These are phyloP conservation scores for Xanthorhoe designata DNA, from an alignment of 2,888 invertebrate genomes.

Conservation along the genomic window DNA sequence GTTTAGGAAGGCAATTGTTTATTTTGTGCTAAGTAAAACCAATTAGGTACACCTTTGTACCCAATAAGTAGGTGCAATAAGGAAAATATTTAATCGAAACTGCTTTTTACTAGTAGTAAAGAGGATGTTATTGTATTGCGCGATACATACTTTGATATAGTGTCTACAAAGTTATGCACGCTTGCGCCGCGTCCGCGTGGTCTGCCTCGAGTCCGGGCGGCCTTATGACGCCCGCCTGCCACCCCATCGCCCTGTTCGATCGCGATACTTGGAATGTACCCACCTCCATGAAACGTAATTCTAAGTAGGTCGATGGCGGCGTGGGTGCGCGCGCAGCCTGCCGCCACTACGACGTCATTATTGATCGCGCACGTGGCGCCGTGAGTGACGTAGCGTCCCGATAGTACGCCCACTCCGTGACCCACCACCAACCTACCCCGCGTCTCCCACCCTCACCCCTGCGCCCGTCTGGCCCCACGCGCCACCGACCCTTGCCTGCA, in stretches of 20 bases:
- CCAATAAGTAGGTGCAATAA: slow-evolving; percentile 5
- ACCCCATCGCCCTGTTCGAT: slow-evolving; percentile 68
- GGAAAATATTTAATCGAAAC: slow-evolving; percentile 25
- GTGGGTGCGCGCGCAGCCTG: slow-evolving; percentile 72
- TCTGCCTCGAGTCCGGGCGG: slow-evolving; percentile 22
- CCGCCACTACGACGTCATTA: slow-evolving; percentile 77
- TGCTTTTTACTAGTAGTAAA: slow-evolving; percentile 16
- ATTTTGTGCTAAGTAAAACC: neutral
- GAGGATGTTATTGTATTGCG: slow-evolving; percentile 35
- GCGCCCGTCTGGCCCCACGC: slow-evolving; percentile 38
- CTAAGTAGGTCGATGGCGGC: slow-evolving; percentile 77
- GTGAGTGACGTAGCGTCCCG: slow-evolving; percentile 80
- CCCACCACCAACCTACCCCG: slow-evolving; percentile 45
- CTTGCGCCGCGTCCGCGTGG: slow-evolving; percentile 43
- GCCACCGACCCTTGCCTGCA: slow-evolving; percentile 48
- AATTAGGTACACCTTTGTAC: neutral
- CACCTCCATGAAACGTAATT: slow-evolving; percentile 74
- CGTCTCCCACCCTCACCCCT: slow-evolving; percentile 34
- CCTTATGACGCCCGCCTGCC: slow-evolving; percentile 36
- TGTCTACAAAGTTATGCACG: slow-evolving; percentile 39
- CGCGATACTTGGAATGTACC: slow-evolving; percentile 76
- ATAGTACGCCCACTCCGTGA: slow-evolving; percentile 68
- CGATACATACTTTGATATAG: slow-evolving; percentile 28
- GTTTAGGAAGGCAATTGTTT: neutral
- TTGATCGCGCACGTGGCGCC: slow-evolving; percentile 84